Base-by-base conservation (phyloP, 2,113 vertebrate species). In the Peromyscus californicus region DNA sequence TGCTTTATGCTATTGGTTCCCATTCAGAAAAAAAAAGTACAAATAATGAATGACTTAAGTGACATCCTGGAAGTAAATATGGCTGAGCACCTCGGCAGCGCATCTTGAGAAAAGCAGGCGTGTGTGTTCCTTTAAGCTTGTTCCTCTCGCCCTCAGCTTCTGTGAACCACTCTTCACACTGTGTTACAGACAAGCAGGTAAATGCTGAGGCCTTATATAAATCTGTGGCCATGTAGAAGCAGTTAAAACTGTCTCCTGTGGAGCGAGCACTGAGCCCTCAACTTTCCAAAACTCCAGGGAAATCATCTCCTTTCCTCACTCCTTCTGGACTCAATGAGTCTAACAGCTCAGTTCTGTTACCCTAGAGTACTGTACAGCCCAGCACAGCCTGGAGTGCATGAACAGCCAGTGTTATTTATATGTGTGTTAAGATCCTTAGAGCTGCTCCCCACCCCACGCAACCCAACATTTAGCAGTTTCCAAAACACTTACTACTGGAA, bases 1-100 rank as follows among this genome's bases (percentile, higher is more conserved):
- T 87, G 13, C 7, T 95, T 85, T 78, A 63, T 82, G 29, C 42
- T 82, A 51, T 8, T 75, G 33, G 29, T 85, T 93, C 39, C 31
- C 74, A 89, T 65, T 94, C 61, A 82, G 79, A 54, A 74, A 92
- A 84, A 90, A 80, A 72, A 69, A 95, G 51, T 69, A 63, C 39
- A 75, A 93, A 16, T 19, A 59, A 88, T 85, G 1, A 95, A 48
- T 70, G 15, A 31, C 31, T 76, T 91, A 75, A 15, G 9, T 63
- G 65, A 90, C 9, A 90, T 78, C 19, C 33, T 21, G 51, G n/a
- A 54, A 93, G 70, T 84, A 42, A 89, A 51, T 39, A 90, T 24
- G 42, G 7, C 80, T 42, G 26, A 31, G 26, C 69, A 65, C 45
- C 33, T 91, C 65, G 29, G 33, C 33, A 89, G 57, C 19, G 22